phyloP scores from a whole-genome alignment of 2,797 vertebrate genomes.

The Cryptoblepharus egeriae region DNA sequence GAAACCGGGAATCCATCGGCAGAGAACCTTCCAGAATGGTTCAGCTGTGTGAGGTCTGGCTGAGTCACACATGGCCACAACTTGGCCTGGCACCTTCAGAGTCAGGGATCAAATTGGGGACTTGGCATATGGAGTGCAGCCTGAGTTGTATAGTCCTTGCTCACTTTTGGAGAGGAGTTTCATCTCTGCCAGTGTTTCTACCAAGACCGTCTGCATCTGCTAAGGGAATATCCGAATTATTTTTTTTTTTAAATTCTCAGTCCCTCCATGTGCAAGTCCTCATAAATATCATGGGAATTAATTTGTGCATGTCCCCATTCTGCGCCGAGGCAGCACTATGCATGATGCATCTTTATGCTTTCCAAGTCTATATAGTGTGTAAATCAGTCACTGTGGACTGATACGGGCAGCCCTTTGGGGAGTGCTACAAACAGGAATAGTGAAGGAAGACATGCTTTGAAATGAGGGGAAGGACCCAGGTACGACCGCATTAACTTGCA shows the following conservation, averaged over 20 bases:
- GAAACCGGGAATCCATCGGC: slow-evolving; percentile 81
- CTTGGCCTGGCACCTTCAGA: slow-evolving; percentile 64
- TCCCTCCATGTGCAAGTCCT: slow-evolving; percentile 52
- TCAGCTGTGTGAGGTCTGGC: slow-evolving; percentile 78
- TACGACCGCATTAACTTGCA: slow-evolving; percentile 54
- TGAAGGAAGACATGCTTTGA: slow-evolving; percentile 45
- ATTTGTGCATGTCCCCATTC: slow-evolving; percentile 53
- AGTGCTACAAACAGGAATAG: slow-evolving; percentile 34
- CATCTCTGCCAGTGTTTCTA: slow-evolving; percentile 37
- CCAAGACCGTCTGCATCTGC: slow-evolving; percentile 41
- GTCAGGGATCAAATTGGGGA: slow-evolving; percentile 55
- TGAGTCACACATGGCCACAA: slow-evolving; percentile 73
- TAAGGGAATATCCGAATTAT: slow-evolving; percentile 52
- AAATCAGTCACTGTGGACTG: slow-evolving; percentile 68
- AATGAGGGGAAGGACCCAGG: slow-evolving; percentile 43
- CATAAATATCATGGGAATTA: slow-evolving; percentile 62
- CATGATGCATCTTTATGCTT: slow-evolving; percentile 71
- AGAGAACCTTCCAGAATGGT: slow-evolving; percentile 67
- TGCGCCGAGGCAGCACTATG: slow-evolving; percentile 55
- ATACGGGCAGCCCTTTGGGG: slow-evolving; percentile 56
- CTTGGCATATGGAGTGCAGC: slow-evolving; percentile 45
- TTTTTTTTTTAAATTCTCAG: slow-evolving; percentile 28
- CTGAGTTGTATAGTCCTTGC: slow-evolving; percentile 49
- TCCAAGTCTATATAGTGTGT: slow-evolving; percentile 68
- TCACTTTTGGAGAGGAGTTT: slow-evolving; percentile 57